Base-by-base conservation (phyloP, 2,797 vertebrate genomes). In the Malacoraja senta region DNA sequence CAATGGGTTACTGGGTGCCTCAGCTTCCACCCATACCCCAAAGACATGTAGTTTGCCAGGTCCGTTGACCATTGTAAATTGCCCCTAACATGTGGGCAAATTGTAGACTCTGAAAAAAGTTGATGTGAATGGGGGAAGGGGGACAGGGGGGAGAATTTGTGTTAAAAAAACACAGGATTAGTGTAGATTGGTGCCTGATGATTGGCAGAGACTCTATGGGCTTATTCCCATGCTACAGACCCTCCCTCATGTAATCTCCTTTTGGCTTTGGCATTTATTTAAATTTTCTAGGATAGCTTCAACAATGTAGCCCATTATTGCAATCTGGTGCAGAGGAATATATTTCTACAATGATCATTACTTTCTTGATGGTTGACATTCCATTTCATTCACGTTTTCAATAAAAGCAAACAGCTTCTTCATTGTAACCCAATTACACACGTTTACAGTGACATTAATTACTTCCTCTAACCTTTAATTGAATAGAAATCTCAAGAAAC, bases 371-470 rank as follows among this genome's bases (percentile, higher is more conserved):
- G 44, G 10, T 29, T 76, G 90, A 58, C 8, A 26, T 76, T 92
- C 35, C 68, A 44, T 76, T 72, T 53, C 44, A 58, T 91, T 71
- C 88, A 91, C 7, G 12, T 76, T 92, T 53, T 53, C 24, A 92
- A 92, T 17, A 76, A 92, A 92, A 53, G 71, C 71, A 53, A 74
- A 74, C 90, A 92, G 71, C 90, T 53, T 90, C 12, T 92, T 76
- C 90, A 53, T 74, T 74, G 71, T 92, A 71, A 74, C 10, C 71
- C 71, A 76, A 76, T 76, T 53, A 76, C 90, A 74, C 38, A 68
- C 8, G 72, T 74, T 76, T 29, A 44, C 90, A 92, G 68, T 92
- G 71, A 92, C 90, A 76, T 92, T 92, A 92, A 92, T 92, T 76
- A 92, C 71, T 92, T 76, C 90, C 76, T 58, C 38, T 76, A 44